Conservation (phyloP, 2,797 vertebrate species). For the Hydrophis major region DNA sequence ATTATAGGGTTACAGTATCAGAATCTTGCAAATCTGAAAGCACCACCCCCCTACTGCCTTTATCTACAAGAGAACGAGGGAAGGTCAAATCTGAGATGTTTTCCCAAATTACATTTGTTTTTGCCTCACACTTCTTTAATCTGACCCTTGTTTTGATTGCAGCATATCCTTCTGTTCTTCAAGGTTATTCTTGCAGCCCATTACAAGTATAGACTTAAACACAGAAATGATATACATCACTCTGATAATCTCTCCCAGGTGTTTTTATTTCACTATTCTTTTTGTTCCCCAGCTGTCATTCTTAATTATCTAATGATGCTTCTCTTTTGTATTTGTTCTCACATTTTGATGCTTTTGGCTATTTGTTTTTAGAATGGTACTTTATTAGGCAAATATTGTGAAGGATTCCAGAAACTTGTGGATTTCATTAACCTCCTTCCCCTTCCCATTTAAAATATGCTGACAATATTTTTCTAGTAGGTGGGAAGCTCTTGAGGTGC, state of each 20-base stretch:
- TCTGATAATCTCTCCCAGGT: neutral
- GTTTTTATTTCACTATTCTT: neutral
- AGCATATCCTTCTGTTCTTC: neutral
- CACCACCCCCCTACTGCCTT: neutral
- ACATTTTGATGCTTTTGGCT: neutral
- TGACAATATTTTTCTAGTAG: neutral
- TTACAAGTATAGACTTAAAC: neutral
- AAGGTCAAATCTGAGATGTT: neutral
- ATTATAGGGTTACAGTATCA: neutral
- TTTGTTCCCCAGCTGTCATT: neutral
- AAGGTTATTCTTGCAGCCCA: neutral
- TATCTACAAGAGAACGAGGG: neutral
- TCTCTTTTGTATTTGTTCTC: neutral
- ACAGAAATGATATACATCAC: neutral
- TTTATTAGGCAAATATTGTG: neutral
- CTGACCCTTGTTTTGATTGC: neutral
- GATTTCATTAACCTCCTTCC: neutral
- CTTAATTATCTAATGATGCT: neutral
- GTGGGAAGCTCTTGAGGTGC: neutral
- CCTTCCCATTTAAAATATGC: neutral
- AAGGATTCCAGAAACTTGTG: neutral
- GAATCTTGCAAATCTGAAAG: neutral
- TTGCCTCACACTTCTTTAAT: neutral
- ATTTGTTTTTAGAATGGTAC: neutral
- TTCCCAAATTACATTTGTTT: neutral